Conservation (phyloP, 2,797 vertebrate genomes). For the Silurus aristotelis region DNA sequence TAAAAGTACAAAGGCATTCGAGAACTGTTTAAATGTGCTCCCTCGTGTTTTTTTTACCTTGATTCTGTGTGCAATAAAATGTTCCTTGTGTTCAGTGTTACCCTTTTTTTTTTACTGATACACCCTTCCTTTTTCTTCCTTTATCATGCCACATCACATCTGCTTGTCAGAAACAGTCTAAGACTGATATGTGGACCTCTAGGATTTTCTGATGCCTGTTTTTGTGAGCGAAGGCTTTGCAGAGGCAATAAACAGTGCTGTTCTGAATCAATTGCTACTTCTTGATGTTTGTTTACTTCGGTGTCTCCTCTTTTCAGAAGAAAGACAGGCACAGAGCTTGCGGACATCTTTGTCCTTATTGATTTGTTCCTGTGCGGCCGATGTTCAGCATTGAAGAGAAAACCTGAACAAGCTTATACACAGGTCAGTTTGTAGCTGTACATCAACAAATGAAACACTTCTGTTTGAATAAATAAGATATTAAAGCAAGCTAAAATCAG, state of each 20-base stretch:
- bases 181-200: conserved; percentile 41
- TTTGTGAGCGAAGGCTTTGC: conserved; percentile 26
- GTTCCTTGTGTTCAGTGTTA: conserved; percentile 4
- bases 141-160: conserved; percentile 32
- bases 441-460: conserved; percentile 30
- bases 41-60: conserved; percentile 19
- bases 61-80: conserved; percentile 15
- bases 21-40: conserved; percentile 17
- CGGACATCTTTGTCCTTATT: conserved; percentile 43
- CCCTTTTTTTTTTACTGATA: neutral
- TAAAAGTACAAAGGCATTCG: neutral
- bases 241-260: conserved; percentile 35
- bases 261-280: conserved; percentile 40
- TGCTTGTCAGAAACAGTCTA: conserved; percentile 25
- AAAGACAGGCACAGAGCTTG: conserved; percentile 33
- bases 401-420: conserved; percentile 22
- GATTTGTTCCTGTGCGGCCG: conserved; percentile 48
- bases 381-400: conserved; percentile 32
- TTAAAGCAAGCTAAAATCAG: neutral
- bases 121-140: conserved; percentile 23
- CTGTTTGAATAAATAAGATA: conserved; percentile 6
- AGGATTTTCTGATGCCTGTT: conserved; percentile 41
- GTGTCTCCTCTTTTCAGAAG: conserved; percentile 34
- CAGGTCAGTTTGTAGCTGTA: conserved; percentile 35
- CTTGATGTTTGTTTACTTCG: conserved; percentile 52